Evolutionary conservation across 2,113 vertebrate species (phyloP), one percentile per base, ranked within the genome.

Genomic region (Charadrius vociferus): DNA sequence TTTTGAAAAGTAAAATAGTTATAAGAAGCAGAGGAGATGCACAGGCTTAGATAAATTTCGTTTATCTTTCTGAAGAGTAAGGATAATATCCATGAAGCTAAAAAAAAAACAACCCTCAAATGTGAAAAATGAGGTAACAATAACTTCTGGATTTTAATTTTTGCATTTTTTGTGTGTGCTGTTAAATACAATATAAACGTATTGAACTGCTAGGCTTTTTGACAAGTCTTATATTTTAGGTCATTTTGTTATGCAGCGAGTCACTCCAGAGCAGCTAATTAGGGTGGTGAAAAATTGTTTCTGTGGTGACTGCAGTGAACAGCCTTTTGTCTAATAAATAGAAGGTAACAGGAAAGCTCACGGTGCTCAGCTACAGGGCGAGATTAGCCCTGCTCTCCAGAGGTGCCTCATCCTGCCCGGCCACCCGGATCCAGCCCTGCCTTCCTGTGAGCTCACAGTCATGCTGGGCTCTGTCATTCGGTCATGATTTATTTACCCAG

Each of bases 401-500:
- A 72, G 32, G 34, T n/a, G 45, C 61, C 83, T 20, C 49, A n/a
- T 72, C 65, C 88, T 49, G 17, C 83, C 77, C 70, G 56, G 47
- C 43, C 0, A 0, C 53, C 62, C 4, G 2, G 24, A 37, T 75
- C 77, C 78, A 61, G 65, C 47, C 36, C 52, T 45, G 39, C 53
- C 82, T 75, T 73, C 73, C 66, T 45, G 45, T 19, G 45, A 22
- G 52, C 66, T 81, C 65, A 18, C 50, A 9, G 55, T 61, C 77
- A 10, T 2, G 6, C 78, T 81, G 78, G 58, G 41, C 50, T 86
- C 88, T 93, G 79, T 87, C 81, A 77, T 27, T 88, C 7, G 2
- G 39, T 81, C 94, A 75, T 95, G 94, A 91, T 94, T 96, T 97
- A 95, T 97, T 97, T 95, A 95, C 58, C 55, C 62, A 66, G 74